Evolutionary conservation across 2,113 vertebrate genomes (phyloP), one percentile per base, ranked within the genome.

Genomic region (Entelurus aequoreus): DNA sequence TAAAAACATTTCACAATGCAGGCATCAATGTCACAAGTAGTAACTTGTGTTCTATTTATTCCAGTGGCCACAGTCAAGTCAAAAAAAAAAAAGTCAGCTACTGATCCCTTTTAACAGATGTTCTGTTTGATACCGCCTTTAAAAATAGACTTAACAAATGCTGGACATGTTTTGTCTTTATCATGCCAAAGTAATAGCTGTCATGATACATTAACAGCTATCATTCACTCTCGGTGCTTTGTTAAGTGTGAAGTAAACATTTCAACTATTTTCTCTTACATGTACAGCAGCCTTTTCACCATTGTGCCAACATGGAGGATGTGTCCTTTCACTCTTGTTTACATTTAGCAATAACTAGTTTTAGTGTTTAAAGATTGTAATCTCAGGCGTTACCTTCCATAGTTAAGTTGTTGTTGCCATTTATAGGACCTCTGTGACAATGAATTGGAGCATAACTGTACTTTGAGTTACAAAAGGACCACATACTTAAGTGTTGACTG

Each of bases 131-230:
- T 54, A 66, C 21, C 52, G 44, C 38, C 76, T 8, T 54, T 77
- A 51, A 76, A 68, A 79, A 55, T 80, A 62, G 56, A 83, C 63
- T 80, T 70, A 76, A 77, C 72, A 79, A 86, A 88, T 87, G 87
- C 87, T 87, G 87, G 87, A 84, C 84, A 85, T 88, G 86, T 73
- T 70, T 59, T 71, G 19, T 66, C 62, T 36, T 69, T 11, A 48
- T 81, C 49, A 78, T 74, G 63, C 85, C 84, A 88, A 87, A 88
- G 82, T 75, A 66, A 47, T 8, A 62, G 37, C 65, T 65, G 57
- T 73, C 42, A n/a, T 55, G 62, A 60, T 42, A 2, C 51, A 50
- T 63, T 53, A 68, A 47, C 7, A 64, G 37, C 65, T 65, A 54
- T 69, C 42, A 19, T 53, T 68, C 48, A 62, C 42, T 56, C 40